phyloP scores from a whole-genome alignment of 2,113 vertebrate genomes.

The Neoarius graeffei region DNA sequence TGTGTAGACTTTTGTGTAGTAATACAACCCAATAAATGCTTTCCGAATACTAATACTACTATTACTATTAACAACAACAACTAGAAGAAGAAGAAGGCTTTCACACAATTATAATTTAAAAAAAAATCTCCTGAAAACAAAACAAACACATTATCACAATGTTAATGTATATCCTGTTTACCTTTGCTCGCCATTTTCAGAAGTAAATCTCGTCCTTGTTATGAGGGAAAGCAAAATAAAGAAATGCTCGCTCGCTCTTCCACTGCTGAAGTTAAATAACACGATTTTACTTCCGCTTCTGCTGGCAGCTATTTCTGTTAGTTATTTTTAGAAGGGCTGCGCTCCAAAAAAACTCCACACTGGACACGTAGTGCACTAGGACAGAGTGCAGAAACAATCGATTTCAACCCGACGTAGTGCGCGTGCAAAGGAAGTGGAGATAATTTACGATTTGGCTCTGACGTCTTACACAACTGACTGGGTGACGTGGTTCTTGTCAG shows the following conservation, averaged over 20 bases:
- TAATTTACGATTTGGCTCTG: neutral
- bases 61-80: neutral
- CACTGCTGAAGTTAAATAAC: neutral
- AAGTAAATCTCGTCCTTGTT: neutral
- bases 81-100: neutral
- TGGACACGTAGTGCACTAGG: neutral
- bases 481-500: neutral
- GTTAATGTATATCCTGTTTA: neutral
- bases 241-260: neutral
- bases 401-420: neutral
- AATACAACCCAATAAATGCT: neutral
- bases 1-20: neutral
- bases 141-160: neutral
- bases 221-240: neutral
- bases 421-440: neutral
- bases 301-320: neutral
- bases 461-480: too few relatives aligned
- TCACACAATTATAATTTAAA: neutral
- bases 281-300: neutral
- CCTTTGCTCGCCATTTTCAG: constrained; percentile 3
- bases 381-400: neutral
- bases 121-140: neutral
- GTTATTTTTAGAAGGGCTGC: neutral
- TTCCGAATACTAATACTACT: neutral
- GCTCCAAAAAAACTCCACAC: neutral